Percentiles rank a stretch among this genome's conserved stretches.
phyloP scores from a whole-genome alignment of 2,113 vertebrate species.

The Oriolus oriolus region DNA sequence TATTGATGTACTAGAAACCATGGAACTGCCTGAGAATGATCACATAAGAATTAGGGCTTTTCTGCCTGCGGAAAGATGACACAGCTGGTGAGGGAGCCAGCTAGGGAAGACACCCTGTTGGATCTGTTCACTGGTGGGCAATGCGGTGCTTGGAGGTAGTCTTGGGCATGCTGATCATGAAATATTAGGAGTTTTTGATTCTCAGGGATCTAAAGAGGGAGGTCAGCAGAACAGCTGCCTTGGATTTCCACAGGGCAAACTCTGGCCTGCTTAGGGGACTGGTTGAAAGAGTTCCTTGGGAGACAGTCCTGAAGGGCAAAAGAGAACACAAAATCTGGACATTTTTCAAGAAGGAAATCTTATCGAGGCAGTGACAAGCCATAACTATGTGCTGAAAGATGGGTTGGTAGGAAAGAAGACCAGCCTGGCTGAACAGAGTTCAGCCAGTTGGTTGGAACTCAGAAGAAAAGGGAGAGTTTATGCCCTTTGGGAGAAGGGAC shows the following conservation, averaged over 20 bases:
- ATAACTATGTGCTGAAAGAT: neutral
- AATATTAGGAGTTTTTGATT: neutral
- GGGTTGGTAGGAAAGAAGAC: neutral
- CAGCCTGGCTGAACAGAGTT: neutral
- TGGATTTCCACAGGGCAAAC: neutral
- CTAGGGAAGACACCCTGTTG: neutral
- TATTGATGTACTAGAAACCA: neutral
- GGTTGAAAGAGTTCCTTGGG: too few relatives aligned
- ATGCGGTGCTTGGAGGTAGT: neutral
- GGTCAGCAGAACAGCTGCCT: too few relatives aligned
- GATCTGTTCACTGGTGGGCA: neutral
- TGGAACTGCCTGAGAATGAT: neutral
- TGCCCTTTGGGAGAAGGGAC: neutral
- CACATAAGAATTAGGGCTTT: neutral
- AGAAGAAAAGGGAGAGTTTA: neutral
- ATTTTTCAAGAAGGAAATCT: neutral
- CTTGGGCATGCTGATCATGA: neutral
- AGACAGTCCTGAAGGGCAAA: neutral
- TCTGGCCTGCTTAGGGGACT: neutral
- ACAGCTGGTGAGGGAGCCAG: neutral
- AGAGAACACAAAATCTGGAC: too few relatives aligned
- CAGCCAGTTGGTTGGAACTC: neutral
- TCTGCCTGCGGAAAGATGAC: neutral
- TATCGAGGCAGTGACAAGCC: neutral
- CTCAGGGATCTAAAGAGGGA: neutral